Evolutionary conservation across 2,797 vertebrate genomes (phyloP), one percentile per base, ranked within the genome.

Genomic region (Sternarchorhynchus goeldii): DNA sequence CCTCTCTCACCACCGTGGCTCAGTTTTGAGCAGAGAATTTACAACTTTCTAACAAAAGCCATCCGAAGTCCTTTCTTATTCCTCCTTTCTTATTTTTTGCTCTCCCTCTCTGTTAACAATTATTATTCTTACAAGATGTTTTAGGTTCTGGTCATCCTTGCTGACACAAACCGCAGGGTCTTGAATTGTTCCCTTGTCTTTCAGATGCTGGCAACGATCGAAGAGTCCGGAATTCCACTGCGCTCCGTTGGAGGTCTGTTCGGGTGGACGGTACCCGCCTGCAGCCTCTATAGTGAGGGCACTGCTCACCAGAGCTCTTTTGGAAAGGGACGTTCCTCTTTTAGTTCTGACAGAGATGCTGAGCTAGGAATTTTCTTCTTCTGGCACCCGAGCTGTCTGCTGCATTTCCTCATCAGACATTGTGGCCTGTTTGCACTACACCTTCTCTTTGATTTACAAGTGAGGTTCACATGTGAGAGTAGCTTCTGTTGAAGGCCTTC

Each of bases 51-150:
- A 91, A 92, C 91, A 92, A 85, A 85, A 85, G 78, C 85, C 84
- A 79, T 59, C 75, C 83, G 58, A 79, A 75, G 31, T 64, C 57
- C 73, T 82, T 83, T 85, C 72, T 80, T 53, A 80, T 78, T 55
- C 29, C 29, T 76, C 25, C 78, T 78, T 65, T 75, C 41, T 62
- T 56, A 66, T 80, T 75, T 75, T 50, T 50, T 12, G 45, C 10
- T 50, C 25, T 73, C 53, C 34, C 18, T 50, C 56, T 39, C 25
- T 59, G 71, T 78, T 76, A 80, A 86, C 4, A 70, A 85, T 84
- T 91, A 85, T 91, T 92, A 88, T 92, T 92, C 87, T 88, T 84
- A 87, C 86, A 87, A 87, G 84, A 89, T 87, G 90, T 88, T 92
- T 89, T 86, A 86, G 88, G 85, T 86, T 79, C 84, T 86, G 88